Base-by-base conservation (phyloP, 2,888 invertebrate species). In the Philaethria dido region DNA sequence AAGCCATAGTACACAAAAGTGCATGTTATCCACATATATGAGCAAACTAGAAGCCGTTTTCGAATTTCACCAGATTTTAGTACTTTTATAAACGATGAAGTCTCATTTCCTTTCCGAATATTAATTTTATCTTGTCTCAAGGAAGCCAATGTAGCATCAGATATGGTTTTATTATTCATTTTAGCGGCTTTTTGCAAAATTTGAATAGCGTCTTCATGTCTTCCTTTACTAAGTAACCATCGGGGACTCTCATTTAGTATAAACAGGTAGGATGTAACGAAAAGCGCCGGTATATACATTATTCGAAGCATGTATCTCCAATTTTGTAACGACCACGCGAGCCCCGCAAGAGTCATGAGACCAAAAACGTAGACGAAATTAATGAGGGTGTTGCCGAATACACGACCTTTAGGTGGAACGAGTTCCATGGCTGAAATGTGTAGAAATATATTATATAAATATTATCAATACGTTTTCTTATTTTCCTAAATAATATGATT, bases 1-100 rank as follows among this genome's bases (percentile, higher is more conserved):
- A 97, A 84, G 0, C 97, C 97, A 75, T 96, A 97, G 80, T 96
- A 97, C 4, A 97, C 95, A 75, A 97, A 95, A 0, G 96, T 95
- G 80, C 96, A 96, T 0, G 96, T 95, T 9, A 96, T 94, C 96
- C 96, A 97, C 77, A 96, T 94, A 76, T 95, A 94, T 11, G 95
- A 95, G 74, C 96, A 96, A 66, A 94, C 94, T 0, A 94, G 70
- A 67, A 95, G 84, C 75, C 95, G 89, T 42, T 90, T 83, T 22
- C 93, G 83, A 54, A 95, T 92, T 59, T 93, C 92, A 67, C 87
- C 88, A 1, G 94, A 94, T 77, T 87, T 92, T 14, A 94, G 77
- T 29, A 94, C 93, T 80, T 93, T 87, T 13, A 73, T 45, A 57
- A 92, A 83, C 0, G 80, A 76, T 0, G 92, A 87, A 0, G 71